phyloP scores from a whole-genome alignment of 2,113 vertebrate genomes.

The Aspidoscelis tigris region DNA sequence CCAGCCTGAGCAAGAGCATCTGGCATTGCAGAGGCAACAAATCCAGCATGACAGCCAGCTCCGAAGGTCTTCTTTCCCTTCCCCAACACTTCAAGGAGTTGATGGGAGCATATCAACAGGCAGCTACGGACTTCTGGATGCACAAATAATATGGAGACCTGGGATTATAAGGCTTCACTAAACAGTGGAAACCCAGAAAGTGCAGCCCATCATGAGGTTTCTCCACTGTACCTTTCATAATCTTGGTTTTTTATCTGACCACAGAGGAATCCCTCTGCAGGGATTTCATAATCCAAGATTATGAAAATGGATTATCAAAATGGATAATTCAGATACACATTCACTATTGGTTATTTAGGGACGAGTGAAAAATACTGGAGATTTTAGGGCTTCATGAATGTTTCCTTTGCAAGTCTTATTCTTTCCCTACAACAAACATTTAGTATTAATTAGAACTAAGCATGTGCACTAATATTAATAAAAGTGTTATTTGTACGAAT shows the following conservation, averaged over 20 bases:
- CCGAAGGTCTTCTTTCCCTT: too few species aligned
- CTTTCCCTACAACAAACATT: neutral
- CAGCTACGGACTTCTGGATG: neutral
- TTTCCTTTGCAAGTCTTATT: neutral
- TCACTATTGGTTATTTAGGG: neutral
- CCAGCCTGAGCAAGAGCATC: too few species aligned
- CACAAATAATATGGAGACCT: neutral
- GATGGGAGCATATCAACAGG: neutral
- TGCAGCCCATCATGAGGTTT: neutral
- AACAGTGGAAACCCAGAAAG: neutral
- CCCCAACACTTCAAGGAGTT: neutral
- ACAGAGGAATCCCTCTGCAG: too few species aligned
- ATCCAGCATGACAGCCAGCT: too few species aligned
- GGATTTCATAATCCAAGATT: too few species aligned
- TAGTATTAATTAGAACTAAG: too few species aligned
- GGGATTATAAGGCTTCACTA: neutral
- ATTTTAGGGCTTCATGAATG: neutral
- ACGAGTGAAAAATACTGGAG: neutral
- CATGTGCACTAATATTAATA: too few species aligned
- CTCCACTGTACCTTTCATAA: neutral
- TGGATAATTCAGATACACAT: neutral
- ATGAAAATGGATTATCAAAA: neutral
- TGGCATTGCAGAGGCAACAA: too few species aligned
- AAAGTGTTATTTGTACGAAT: too few species aligned
- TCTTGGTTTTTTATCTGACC: neutral